Evolutionary conservation across 1,140 invertebrate species (phyloP).

Genomic region (Pseudomyrmex flavicornis): DNA sequence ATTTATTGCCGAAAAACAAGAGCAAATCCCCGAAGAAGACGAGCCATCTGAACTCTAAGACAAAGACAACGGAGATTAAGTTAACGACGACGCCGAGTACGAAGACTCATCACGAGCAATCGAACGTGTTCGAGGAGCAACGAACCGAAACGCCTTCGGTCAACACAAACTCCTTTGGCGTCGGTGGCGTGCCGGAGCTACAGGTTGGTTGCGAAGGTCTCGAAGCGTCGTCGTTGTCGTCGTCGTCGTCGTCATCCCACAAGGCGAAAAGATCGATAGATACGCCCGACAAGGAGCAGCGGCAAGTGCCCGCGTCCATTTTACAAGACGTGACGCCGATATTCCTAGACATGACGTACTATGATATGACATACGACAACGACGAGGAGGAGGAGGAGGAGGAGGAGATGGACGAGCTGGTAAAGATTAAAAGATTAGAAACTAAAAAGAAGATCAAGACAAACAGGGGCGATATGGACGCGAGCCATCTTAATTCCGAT

Average conservation of each 20-base stretch:
- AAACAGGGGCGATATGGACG: conserved; percentile 81
- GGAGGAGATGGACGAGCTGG: conserved; percentile 79
- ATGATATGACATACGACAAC: conserved; percentile 53
- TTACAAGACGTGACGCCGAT: conserved; percentile 66
- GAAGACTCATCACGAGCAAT: conserved; percentile 50
- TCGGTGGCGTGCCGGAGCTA: conserved; percentile 77
- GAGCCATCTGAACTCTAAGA: conserved; percentile 16
- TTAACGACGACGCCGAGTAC: not conserved
- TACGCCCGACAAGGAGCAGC: not conserved
- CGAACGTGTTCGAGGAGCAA: conserved; percentile 66
- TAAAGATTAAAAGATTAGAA: conserved; percentile 74
- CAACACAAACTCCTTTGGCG: conserved; percentile 57
- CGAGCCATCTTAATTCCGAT: conserved; percentile 17
- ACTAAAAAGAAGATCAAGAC: conserved; percentile 27
- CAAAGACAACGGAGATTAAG: conserved; percentile 48
- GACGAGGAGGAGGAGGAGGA: conserved; percentile 20
- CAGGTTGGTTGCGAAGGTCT: conserved; percentile 80
- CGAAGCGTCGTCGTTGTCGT: conserved; percentile 62
- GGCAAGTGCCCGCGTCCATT: conserved; percentile 8
- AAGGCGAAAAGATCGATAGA: conserved; percentile 65
- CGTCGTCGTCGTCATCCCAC: conserved; percentile 15
- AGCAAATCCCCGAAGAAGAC: conserved; percentile 72
- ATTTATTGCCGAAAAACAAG: conserved; percentile 45
- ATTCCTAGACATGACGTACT: conserved; percentile 46
- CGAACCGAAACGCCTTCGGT: conserved; percentile 37